Evolutionary conservation across 23 tunicate species (phyloP).

Genomic region (Pegea sp.): DNA sequence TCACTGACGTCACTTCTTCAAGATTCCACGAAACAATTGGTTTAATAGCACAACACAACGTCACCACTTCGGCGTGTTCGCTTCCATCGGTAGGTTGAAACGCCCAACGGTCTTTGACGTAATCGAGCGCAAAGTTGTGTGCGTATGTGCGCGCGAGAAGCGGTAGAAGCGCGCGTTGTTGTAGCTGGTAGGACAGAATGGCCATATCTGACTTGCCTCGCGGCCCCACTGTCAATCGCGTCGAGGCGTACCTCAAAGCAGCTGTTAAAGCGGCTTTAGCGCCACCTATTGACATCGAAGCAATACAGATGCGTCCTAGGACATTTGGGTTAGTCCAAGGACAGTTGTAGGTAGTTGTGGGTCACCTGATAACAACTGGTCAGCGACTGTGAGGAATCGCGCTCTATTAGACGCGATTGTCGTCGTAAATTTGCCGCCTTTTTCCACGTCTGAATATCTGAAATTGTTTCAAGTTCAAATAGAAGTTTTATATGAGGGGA

Average conservation of each 20-base stretch:
- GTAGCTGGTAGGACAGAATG: conserved; percentile 75
- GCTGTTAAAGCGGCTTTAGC: conserved; percentile 70
- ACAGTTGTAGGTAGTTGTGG: neutral
- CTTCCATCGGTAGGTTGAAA: conserved; percentile 68
- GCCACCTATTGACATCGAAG: conserved; percentile 93
- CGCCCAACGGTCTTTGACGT: conserved; percentile 89
- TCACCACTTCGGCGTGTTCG: conserved; percentile 77
- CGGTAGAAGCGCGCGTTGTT: conserved; percentile 64
- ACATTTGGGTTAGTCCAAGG: neutral
- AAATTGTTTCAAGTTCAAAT: too few relatives aligned
- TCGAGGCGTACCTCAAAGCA: conserved; percentile 79
- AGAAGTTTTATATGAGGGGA: too few relatives aligned
- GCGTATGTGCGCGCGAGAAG: conserved; percentile 81
- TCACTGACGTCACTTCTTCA: conserved; percentile 38
- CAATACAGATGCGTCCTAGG: conserved; percentile 91
- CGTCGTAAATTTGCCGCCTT: conserved; percentile 57
- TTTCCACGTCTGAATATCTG: conserved; percentile 84
- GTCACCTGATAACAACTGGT: conserved; percentile 68
- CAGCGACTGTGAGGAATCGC: conserved; percentile 88
- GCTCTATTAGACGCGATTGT: conserved; percentile 57
- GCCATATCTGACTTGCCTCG: conserved; percentile 82
- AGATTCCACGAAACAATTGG: conserved; percentile 89
- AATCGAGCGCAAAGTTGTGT: conserved; percentile 68
- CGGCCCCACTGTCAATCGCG: conserved; percentile 83
- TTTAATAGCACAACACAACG: conserved; percentile 85